Base-by-base conservation (phyloP, 2,797 vertebrate species). In the Sebastes matsubarae region DNA sequence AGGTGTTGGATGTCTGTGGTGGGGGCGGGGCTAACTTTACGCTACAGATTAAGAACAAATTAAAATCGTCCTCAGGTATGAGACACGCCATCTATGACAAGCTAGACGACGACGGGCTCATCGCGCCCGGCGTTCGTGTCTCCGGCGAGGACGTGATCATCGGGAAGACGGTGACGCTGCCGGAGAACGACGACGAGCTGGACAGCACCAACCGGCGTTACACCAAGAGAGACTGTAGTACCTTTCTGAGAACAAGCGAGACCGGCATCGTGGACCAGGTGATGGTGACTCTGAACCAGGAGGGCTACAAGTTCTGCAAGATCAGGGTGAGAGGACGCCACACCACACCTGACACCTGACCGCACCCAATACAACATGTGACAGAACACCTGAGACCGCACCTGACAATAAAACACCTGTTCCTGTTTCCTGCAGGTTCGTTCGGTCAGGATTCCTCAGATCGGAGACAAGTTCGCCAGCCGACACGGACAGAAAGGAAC, bases 291-390 rank as follows among this genome's bases (percentile, higher is more conserved):
- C 96, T 99, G 36, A 99, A 99, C 93, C 98, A 99, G 92, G 98
- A 99, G 92, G 99, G 99, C 10, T 99, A 99, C 94, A 99, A 99
- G 87, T 99, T 99, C 95, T 99, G 98, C 94, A 99, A 99, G 94
- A 99, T 99, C 80, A 95, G 98, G 94, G 98, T 99, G 86, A 96
- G 96, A 73, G 7, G 2, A 24, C 4, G 2, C 1, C 12, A n/a
- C 25, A 6, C n/a, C n/a, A 20, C 32, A 58, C 34, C 10, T n/a
- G 14, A 34, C 22, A 20, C 12, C 25, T 25, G 63, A 25, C 11
- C 6, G 10, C 61, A 59, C 25, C 16, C 8, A 16, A 60, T 1
- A 24, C 42, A 29, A 55, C 54, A 8, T 25, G 27, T 57, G 36
- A 25, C 32, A 3, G 22, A 57, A 54, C n/a, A 22, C n/a, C 52